These are phyloP conservation scores for Prinia subflava DNA, from an alignment of 2,113 vertebrate species.

Conservation along the genomic window DNA sequence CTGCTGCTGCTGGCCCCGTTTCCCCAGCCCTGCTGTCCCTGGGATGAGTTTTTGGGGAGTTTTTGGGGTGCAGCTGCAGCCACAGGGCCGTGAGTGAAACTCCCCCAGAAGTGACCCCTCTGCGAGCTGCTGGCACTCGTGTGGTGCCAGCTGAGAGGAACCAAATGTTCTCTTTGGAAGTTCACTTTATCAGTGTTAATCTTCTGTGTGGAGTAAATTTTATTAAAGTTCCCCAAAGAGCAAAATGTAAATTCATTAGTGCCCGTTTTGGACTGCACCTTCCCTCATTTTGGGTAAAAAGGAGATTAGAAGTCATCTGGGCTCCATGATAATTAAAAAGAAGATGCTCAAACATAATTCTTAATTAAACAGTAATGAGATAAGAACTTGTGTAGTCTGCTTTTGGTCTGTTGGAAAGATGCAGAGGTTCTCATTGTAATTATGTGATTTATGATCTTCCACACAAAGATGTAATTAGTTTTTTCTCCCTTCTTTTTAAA, in stretches of 20 bases:
- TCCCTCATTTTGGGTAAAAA: slow-evolving; percentile 27
- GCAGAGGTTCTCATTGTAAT: slow-evolving; percentile 72
- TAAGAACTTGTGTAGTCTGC: slow-evolving; percentile 72
- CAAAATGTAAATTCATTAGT: slow-evolving; percentile 75
- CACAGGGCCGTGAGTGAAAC: fast-evolving
- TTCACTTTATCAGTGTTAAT: slow-evolving; percentile 58
- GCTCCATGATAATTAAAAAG: slow-evolving; percentile 83
- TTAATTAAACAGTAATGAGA: slow-evolving; percentile 92
- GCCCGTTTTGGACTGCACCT: slow-evolving; percentile 30
- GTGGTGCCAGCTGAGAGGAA: slow-evolving; percentile 49
- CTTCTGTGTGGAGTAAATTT: slow-evolving; percentile 53
- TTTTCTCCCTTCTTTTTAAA: neutral
- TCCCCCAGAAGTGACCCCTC: neutral
- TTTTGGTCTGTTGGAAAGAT: slow-evolving; percentile 32
- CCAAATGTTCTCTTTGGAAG: slow-evolving; percentile 54
- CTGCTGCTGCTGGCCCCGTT: too few relatives aligned
- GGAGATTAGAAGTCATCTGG: slow-evolving; percentile 78
- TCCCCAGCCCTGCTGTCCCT: fast-evolving
- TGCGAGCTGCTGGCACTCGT: neutral
- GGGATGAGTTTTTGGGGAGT: neutral
- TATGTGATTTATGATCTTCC: slow-evolving; percentile 82
- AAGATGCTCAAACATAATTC: slow-evolving; percentile 85
- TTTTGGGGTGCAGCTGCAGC: neutral
- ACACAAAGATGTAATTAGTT: slow-evolving; percentile 77
- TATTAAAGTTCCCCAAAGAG: slow-evolving; percentile 67